phyloP scores from a whole-genome alignment of 1,140 invertebrate species.

The Chironomus striatipennis region DNA sequence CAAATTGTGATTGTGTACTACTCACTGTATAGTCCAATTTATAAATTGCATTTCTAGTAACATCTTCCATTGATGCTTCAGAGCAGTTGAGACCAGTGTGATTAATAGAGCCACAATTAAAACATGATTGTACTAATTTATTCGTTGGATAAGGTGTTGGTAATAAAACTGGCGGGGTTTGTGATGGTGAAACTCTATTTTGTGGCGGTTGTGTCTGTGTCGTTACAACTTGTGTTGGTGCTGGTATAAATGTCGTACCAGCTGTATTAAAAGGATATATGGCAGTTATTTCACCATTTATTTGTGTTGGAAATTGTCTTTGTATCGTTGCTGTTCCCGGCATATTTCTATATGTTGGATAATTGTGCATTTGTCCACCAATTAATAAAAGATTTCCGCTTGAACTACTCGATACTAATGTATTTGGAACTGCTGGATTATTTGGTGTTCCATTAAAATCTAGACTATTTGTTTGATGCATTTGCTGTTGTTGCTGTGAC shows the following conservation, averaged over 20 bases:
- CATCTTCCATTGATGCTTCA: conserved; percentile 79
- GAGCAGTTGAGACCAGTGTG: conserved; percentile 77
- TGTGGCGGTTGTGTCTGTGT: conserved; percentile 30
- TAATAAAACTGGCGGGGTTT: conserved; percentile 26
- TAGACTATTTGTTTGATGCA: not conserved
- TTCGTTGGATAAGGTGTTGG: conserved; percentile 30
- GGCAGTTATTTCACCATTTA: conserved; percentile 24
- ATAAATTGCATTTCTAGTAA: conserved; percentile 58
- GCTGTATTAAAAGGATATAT: conserved; percentile 27
- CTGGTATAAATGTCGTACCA: conserved; percentile 26
- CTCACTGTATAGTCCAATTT: conserved; percentile 49
- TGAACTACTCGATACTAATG: conserved; percentile 19
- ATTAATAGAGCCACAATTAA: conserved; percentile 64
- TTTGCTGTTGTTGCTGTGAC: not conserved
- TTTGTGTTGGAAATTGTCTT: conserved; percentile 17
- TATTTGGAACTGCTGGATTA: not conserved
- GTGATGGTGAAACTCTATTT: conserved; percentile 15
- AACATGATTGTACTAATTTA: conserved; percentile 46
- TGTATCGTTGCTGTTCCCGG: not conserved
- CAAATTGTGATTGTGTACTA: conserved; percentile 29
- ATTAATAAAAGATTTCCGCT: not conserved
- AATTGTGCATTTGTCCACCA: not conserved
- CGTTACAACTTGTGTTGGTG: conserved; percentile 27
- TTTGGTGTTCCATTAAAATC: conserved; percentile 13
- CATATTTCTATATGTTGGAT: not conserved